Evolutionary conservation across 1,140 invertebrate genomes (phyloP), one percentile per base, ranked within the genome.

Genomic region (Dufourea novaeangliae): DNA sequence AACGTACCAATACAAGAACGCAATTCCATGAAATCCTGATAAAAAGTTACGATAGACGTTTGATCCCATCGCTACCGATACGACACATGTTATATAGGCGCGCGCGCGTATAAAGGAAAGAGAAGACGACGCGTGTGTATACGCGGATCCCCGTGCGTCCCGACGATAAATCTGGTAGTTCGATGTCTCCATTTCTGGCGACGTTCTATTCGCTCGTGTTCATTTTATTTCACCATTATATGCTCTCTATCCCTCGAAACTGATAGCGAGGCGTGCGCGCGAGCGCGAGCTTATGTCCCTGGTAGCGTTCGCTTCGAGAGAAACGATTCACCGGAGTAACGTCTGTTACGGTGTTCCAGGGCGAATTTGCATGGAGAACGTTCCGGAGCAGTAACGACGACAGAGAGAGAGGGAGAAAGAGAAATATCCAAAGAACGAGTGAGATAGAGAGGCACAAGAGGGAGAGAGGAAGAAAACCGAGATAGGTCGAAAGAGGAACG

Each of bases 121-220:
- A 25, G 17, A 5, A 8, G 12, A 25, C 11, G 32, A 20, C 52
- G 29, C 34, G 66, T 52, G 59, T n/a, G n/a, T n/a, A n/a, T 66
- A 52, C 64, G 27, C 37, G 37, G n/a, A n/a, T 61, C 27, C 56
- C 56, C 72, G 50, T n/a, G n/a, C n/a, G n/a, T 67, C 0, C 20
- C 27, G 41, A 25, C 74, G 74, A 83, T 82, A 83, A 83, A 83
- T 83, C 79, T 69, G 61, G 20, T 14, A 29, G 76, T 78, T 64
- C 81, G 79, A 82, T 80, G 76, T 82, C 81, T 83, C 73, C 68
- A 69, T 83, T 67, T 68, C 78, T 63, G 56, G 54, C 64, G 64
- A 11, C 80, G 66, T 67, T 64, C 80, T 54, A 61, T 77, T 25
- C 62, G 34, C 20, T 25, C 64, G 73, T 27, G 52, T 56, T 77